Evolutionary conservation across 2,797 vertebrate genomes (phyloP), one percentile per base, ranked within the genome.

Genomic region (Rhadinocentrus ornatus): DNA sequence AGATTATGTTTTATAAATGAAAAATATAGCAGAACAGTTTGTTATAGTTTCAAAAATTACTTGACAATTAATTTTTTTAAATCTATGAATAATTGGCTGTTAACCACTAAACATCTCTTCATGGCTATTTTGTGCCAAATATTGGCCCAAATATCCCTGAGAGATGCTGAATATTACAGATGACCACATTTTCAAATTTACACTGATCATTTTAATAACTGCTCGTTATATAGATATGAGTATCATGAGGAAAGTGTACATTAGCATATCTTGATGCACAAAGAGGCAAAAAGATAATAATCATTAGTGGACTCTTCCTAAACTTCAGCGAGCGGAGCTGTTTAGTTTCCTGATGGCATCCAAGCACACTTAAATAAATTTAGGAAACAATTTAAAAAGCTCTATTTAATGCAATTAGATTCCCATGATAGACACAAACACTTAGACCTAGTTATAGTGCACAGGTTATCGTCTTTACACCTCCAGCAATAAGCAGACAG

Each of bases 401-500:
- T 59, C 69, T 4, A 61, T n/a, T 62, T 67, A 58, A 50, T 63
- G 59, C 58, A 53, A 58, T 34, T 22, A 22, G 37, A 39, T 64
- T 52, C 41, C 59, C 61, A 31, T 6, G 26, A 29, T 41, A 41
- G 26, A 54, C 41, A 53, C 10, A 22, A 48, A 22, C 11, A 15
- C 62, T 39, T 56, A 26, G 34, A 11, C 58, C 39, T 66, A 29
- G n/a, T 62, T 70, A 29, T 55, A 58, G 27, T 69, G 55, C 35
- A 18, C 62, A 69, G 62, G 59, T 48, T 15, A 78, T 73, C 15
- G 48, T 71, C 34, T 66, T 50, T 65, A 69, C 78, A 77, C 77
- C 75, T 75, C 46, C 35, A 70, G 67, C 75, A 77, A 31, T 48
- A 52, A 66, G 69, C 75, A 86, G 86, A 86, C 81, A 80, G 79